Evolutionary conservation across 2,113 vertebrate species (phyloP).

Genomic region (Calyptomena viridis): DNA sequence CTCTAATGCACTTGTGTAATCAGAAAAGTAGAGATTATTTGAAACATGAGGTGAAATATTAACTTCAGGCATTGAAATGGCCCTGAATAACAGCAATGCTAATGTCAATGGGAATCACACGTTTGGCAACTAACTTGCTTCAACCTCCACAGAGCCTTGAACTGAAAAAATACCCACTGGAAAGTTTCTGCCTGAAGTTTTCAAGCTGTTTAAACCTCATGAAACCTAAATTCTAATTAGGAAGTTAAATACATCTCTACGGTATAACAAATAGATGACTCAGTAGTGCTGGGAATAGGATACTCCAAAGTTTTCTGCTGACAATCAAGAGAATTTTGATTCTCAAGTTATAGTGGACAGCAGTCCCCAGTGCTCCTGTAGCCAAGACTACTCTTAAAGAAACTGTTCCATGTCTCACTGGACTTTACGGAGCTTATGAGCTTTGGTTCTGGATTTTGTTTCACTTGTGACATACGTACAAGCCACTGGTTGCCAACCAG

Average conservation of each 20-base stretch:
- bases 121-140: constrained; percentile 2
- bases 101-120: constrained; percentile 1
- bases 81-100: neutral
- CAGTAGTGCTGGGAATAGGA: neutral
- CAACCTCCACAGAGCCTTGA: neutral
- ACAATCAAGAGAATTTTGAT: neutral
- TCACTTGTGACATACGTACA: neutral
- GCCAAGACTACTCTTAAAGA: neutral
- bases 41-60: constrained; percentile 27
- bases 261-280: neutral
- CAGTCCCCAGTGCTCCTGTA: neutral
- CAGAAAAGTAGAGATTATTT: constrained; percentile 42
- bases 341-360: neutral
- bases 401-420: neutral
- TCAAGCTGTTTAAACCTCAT: neutral
- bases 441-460: neutral
- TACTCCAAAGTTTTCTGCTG: neutral
- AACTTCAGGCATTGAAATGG: constrained; percentile 18
- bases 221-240: constrained; percentile 7
- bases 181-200: constrained; percentile 29
- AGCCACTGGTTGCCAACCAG: neutral
- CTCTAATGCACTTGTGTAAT: constrained; percentile 25
- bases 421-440: neutral
- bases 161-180: constrained; percentile 2
- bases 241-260: neutral